Base-by-base conservation (phyloP, 1,140 invertebrate species). In the Sitophilus oryzae region DNA sequence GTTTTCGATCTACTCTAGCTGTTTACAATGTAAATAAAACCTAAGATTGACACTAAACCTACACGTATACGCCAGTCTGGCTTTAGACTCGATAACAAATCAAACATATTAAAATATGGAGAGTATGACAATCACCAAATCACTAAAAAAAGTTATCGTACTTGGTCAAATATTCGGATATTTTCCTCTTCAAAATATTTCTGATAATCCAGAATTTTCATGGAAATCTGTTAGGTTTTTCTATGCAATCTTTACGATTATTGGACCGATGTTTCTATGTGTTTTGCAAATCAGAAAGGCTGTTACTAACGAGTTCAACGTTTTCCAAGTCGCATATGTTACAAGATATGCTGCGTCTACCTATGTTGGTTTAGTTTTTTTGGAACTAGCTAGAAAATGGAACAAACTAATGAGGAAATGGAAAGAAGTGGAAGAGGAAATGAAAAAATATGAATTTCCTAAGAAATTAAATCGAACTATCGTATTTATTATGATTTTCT, bases 331-430 rank as follows among this genome's bases (percentile, higher is more conserved):
- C 19, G 52, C 52, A 16, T 45, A 48, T 14, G n/a, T 61, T 3
- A 21, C 15, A 10, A 50, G 47, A 14, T 58, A 53, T 41, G 0
- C 51, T 10, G 21, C 25, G 14, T 21, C 40, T 0, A 19, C 50
- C 15, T 53, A 42, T 20, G 34, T 46, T 6, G 20, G 19, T 18
- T 30, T 62, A 9, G 37, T 52, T 9, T 62, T 60, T 40, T 43
- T 62, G 15, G 9, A 37, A 2, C 44, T 63, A 15, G 63, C 63
- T 2, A 64, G 43, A 42, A 9, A 59, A 22, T 64, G 63, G 63
- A 48, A 46, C 3, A 8, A 30, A 20, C 43, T 62, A n/a, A 53
- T 64, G 50, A 14, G 51, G 21, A 48, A 51, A 18, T 64, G 63
- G 63, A 40, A 15, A 21, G 10, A 23, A 2, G 53, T 64, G n/a